Base-by-base conservation (phyloP, 1,140 invertebrate species). In the Dufourea novaeangliae region DNA sequence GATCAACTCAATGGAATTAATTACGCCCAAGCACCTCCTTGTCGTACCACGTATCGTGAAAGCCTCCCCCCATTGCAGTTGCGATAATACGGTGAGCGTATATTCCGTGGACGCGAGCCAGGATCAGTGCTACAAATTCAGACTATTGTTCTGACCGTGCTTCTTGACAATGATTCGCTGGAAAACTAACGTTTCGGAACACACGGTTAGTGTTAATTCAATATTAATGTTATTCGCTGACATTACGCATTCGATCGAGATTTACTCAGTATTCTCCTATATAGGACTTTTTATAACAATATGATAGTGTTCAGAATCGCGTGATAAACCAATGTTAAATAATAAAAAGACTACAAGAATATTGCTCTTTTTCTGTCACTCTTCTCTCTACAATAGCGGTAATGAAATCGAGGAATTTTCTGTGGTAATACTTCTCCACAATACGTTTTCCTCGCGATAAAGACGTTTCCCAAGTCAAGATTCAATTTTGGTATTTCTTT, bases 41-140 rank as follows among this genome's bases (percentile, higher is more conserved):
- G 0, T n/a, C 25, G 41, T 64, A 68, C 32, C 27, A 41, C 44
- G 27, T 8, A 11, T 1, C 10, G 8, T n/a, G 32, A 61, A 11
- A n/a, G n/a, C n/a, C n/a, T n/a, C n/a, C n/a, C n/a, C n/a, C n/a
- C 20, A 22, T 75, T 61, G 34, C 27, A 57, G n/a, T 34, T n/a
- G 29, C 27, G 32, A 44, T 57, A 2, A 34, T 67, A 79, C 3
- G 17, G 44, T 39, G 34, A 8, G 37, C 50, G 54, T 22, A 20
- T 6, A 20, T 46, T 50, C 67, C 39, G 39, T 75, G 50, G 29
- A 20, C 4, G 14, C 25, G n/a, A 22, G 17, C n/a, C 57, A 8
- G 8, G 32, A 61, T 34, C 17, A 34, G n/a, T 70, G 70, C 74
- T 80, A 70, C 59, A 70, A 80, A 80, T 80, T 77, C 73, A 77